A percentile compares a stretch with the other conserved stretches of the same genome.
Evolutionary conservation across 2,888 invertebrate genomes (phyloP).

Genomic region (Idaea aversata): DNA sequence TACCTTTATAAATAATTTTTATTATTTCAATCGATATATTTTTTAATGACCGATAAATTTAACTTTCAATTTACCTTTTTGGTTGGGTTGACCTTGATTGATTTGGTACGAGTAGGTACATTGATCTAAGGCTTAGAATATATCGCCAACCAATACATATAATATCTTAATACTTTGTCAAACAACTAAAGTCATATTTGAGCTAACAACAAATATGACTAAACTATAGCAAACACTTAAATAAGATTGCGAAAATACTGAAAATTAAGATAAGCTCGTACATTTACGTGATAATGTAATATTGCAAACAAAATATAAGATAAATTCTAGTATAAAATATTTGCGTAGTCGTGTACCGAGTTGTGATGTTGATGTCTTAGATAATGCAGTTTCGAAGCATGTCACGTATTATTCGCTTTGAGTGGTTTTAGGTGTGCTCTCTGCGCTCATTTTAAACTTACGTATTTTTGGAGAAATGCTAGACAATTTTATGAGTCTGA

Average conservation of each 20-base stretch:
- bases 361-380: constrained; percentile 17
- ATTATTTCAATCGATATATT: background rate
- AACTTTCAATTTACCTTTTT: background rate
- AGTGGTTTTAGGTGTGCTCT: constrained; percentile 24
- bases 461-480: background rate
- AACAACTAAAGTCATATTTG: background rate
- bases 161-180: background rate
- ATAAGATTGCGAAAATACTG: constrained; percentile 1
- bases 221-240: background rate
- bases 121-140: too few species aligned
- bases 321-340: constrained; percentile 3
- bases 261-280: background rate
- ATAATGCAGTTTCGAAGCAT: constrained; percentile 22
- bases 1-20: background rate
- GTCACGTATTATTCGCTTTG: constrained; percentile 21
- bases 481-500: background rate
- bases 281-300: constrained; percentile 1
- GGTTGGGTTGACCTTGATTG: too few species aligned
- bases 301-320: constrained; percentile 4
- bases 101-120: too few species aligned
- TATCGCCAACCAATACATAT: background rate
- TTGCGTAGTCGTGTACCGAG: constrained; percentile 28
- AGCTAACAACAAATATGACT: background rate
- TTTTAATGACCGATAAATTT: background rate
- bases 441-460: constrained; percentile 12